Percentiles rank a stretch among this genome's conserved stretches.
Conservation (phyloP, 1,140 invertebrate genomes). For the Drosophila bifasciata region DNA sequence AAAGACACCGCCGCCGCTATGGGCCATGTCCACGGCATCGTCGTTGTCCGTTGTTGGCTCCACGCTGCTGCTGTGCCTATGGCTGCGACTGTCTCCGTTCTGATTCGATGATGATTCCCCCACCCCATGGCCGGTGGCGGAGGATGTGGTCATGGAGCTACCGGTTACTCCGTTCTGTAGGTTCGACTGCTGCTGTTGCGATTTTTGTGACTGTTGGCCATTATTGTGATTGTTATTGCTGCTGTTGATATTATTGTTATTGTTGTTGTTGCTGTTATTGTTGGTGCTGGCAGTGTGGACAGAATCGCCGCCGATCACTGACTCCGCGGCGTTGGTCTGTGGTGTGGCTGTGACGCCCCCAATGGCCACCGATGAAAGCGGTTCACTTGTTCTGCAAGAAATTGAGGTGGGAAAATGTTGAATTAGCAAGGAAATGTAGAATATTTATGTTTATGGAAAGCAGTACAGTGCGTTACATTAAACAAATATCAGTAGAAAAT, state of each 20-base stretch:
- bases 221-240: conserved; percentile 48
- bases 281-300: conserved; percentile 19
- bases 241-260: conserved; percentile 38
- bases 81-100: conserved; percentile 27
- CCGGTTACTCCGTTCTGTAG: conserved; percentile 18
- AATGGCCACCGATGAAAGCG: conserved; percentile 36
- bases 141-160: conserved; percentile 37
- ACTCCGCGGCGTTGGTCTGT: not conserved
- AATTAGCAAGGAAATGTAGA: conserved; percentile 4
- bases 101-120: not conserved
- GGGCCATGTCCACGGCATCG: conserved; percentile 56
- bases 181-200: conserved; percentile 34
- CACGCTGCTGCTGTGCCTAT: conserved; percentile 57
- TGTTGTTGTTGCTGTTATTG: conserved; percentile 34
- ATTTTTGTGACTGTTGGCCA: conserved; percentile 33
- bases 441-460: not conserved
- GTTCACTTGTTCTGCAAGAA: conserved; percentile 67
- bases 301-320: not conserved
- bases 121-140: conserved; percentile 8
- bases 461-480: no score
- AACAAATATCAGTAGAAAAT: no score
- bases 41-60: conserved; percentile 53
- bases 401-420: not conserved
- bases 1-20: conserved; percentile 54
- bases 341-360: not conserved